A percentile compares a stretch with the other conserved stretches of the same genome.
These are phyloP conservation scores for Heliconius charithonia DNA, from an alignment of 2,888 invertebrate genomes.

Conservation along the genomic window DNA sequence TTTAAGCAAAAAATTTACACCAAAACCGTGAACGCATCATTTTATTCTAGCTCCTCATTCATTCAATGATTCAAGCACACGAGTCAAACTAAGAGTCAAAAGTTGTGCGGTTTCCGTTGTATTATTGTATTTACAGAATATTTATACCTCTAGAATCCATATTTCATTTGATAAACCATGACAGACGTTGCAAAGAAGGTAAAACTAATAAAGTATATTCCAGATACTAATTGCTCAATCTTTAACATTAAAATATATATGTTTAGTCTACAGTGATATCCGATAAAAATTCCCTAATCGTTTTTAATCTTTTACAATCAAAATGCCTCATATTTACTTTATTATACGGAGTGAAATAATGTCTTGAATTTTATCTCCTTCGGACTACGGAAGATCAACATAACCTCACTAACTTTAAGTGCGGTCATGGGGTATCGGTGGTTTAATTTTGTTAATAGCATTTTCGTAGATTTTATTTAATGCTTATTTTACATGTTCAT, in stretches of 20 bases:
- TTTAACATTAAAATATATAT: conserved; percentile 33
- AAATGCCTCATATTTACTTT: not conserved
- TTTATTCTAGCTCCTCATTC: conserved; percentile 54
- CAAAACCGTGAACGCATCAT: conserved; percentile 41
- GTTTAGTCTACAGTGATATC: conserved; percentile 40
- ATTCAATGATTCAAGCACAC: conserved; percentile 53
- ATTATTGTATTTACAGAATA: conserved; percentile 34
- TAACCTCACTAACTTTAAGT: conserved; percentile 51
- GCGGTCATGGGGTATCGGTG: conserved; percentile 52
- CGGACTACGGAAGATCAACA: conserved; percentile 48
- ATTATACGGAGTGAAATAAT: not conserved
- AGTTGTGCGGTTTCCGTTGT: conserved; percentile 42
- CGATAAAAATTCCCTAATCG: conserved; percentile 21
- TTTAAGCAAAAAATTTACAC: conserved; percentile 18
- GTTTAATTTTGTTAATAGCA: conserved; percentile 27
- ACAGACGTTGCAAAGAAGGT: conserved; percentile 80
- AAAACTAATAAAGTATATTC: conserved; percentile 51
- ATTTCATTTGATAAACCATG: conserved; percentile 59
- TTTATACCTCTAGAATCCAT: conserved; percentile 34
- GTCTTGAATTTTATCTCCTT: not conserved
- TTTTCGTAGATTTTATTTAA: conserved; percentile 20
- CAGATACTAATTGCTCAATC: conserved; percentile 32
- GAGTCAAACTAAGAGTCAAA: conserved; percentile 46
- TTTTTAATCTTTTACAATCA: conserved; percentile 6
- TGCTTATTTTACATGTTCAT: not conserved